Evolutionary conservation across 1,140 invertebrate genomes (phyloP), one percentile per base, ranked within the genome.

Genomic region (Pissodes strobi): DNA sequence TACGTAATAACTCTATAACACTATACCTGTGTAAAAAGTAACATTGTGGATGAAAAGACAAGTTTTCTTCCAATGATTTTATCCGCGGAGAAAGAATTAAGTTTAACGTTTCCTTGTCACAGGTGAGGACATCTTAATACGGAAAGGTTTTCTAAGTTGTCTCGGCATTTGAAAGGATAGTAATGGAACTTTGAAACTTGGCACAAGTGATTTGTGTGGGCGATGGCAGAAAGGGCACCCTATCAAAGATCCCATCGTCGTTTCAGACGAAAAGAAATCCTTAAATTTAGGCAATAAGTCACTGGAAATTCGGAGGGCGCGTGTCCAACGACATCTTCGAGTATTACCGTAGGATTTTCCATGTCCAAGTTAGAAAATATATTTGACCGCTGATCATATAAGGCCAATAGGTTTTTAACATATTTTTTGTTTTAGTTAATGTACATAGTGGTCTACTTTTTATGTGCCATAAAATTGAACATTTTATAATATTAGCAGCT

Each of bases 201-300:
- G 49, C 49, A 13, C 10, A 25, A n/a, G 12, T 37, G 49, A 52
- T 52, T 52, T 52, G 49, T 52, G 27, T 37, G 23, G n/a, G n/a
- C n/a, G n/a, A n/a, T n/a, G n/a, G n/a, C n/a, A 12, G 30, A 43
- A 43, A 43, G 49, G 49, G 10, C 19, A 25, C 19, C 45, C 19
- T 49, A 25, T 22, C 45, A 22, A 22, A 49, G 22, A 21, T 6
- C 17, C 45, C 23, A 52, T 52, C 49, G 27, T 23, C 19, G 49
- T 21, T 52, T 12, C 25, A 25, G 10, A 8, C 23, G 25, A 17
- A 34, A 52, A 52, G 49, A 52, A 52, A 13, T 52, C 30, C 23
- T 17, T n/a, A 52, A 52, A 12, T 52, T 52, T 30, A 21, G 49
- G n/a, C 49, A 52, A 52, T 52, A 52, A 52, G 49, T 52, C 49